Percentiles rank a stretch among this genome's conserved stretches.
Evolutionary conservation across 2,113 vertebrate species (phyloP).

Genomic region (Hipposideros armiger): DNA sequence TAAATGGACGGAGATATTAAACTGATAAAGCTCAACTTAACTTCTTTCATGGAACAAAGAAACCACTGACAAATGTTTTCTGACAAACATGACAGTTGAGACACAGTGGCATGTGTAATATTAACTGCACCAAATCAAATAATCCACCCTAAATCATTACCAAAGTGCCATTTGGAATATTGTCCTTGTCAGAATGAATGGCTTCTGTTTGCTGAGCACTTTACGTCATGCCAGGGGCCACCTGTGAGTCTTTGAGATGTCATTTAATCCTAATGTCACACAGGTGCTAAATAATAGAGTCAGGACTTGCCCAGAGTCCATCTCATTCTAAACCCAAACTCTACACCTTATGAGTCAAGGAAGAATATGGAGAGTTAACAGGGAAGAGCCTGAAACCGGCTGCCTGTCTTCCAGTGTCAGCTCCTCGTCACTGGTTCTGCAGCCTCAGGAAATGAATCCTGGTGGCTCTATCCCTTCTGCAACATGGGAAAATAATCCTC

Average conservation of each 20-base stretch:
- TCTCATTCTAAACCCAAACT: neutral
- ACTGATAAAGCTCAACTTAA: slow-evolving; percentile 67
- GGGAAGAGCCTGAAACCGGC: neutral
- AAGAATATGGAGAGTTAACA: neutral
- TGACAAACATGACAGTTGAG: slow-evolving; percentile 28
- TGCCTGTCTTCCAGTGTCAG: neutral
- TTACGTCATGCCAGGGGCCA: neutral
- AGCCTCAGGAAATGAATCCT: neutral
- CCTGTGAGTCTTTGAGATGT: neutral
- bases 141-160: slow-evolving; percentile 20
- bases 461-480: neutral
- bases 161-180: slow-evolving; percentile 22
- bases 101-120: neutral
- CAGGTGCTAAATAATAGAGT: slow-evolving; percentile 22
- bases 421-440: neutral
- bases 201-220: slow-evolving; percentile 46
- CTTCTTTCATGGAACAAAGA: slow-evolving; percentile 26
- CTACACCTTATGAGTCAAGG: neutral
- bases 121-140: slow-evolving; percentile 39
- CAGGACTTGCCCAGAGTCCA: neutral
- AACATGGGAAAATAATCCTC: neutral
- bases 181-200: slow-evolving; percentile 64
- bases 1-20: slow-evolving; percentile 49
- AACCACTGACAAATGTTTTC: neutral
- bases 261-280: slow-evolving; percentile 53